Conservation (phyloP, 2,113 vertebrate species). For the Lonchura striata region DNA sequence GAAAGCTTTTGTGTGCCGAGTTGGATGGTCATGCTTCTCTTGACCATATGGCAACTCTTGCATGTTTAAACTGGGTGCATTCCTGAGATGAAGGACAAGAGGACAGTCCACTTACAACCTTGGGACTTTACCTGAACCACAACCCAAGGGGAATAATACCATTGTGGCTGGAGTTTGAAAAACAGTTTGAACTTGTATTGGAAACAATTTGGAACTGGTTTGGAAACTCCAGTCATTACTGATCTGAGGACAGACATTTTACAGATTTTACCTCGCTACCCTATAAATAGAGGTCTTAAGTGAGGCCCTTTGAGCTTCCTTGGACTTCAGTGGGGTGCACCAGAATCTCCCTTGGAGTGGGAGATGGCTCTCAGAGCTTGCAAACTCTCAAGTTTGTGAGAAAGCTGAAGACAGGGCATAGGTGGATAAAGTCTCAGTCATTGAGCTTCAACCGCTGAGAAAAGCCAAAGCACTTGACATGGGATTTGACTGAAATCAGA, state of each 20-base stretch:
- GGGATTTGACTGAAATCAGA: background rate
- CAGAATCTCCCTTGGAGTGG: background rate
- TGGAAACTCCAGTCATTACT: background rate
- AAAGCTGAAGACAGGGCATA: background rate
- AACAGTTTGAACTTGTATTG: background rate
- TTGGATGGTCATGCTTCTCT: background rate
- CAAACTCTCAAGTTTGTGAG: background rate
- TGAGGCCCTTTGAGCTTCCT: background rate
- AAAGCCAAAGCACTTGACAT: background rate
- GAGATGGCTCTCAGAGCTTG: background rate
- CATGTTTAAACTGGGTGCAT: rapidly evolving
- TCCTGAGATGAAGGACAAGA: background rate
- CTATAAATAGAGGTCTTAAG: background rate
- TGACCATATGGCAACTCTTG: background rate
- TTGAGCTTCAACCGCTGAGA: background rate
- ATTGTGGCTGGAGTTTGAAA: background rate
- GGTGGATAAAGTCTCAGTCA: background rate
- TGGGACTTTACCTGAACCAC: background rate
- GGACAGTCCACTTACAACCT: background rate
- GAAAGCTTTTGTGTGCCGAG: background rate
- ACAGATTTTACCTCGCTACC: background rate
- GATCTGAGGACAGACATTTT: background rate
- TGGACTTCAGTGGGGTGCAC: background rate
- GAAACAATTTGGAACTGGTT: background rate
- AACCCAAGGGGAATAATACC: background rate